Conservation (phyloP, 2,797 vertebrate species). For the Eidolon dupreanum region DNA sequence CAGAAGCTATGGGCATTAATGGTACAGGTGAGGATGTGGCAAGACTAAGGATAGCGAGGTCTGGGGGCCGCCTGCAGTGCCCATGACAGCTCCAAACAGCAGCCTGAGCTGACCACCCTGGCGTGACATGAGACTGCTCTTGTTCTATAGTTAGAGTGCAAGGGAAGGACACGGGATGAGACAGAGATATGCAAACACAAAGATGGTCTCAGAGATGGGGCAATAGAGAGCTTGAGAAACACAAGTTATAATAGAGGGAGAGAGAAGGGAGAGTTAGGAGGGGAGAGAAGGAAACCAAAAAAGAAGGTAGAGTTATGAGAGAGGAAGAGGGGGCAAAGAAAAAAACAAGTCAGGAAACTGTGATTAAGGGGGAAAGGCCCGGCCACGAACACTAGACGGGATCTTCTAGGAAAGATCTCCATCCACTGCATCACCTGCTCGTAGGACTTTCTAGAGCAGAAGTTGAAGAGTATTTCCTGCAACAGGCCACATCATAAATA, state of each 20-base stretch:
- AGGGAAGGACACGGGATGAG: neutral
- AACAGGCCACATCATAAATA: neutral
- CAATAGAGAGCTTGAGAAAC: neutral
- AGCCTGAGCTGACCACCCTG: neutral
- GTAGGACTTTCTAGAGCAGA: neutral
- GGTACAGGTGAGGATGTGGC: neutral
- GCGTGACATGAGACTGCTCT: neutral
- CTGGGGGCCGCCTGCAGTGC: neutral
- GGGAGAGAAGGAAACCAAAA: neutral
- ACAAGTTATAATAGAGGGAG: neutral
- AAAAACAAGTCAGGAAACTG: neutral
- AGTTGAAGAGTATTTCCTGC: neutral
- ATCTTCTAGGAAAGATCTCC: neutral
- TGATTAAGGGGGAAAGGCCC: neutral
- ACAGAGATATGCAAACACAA: accelerated
- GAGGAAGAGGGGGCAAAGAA: neutral
- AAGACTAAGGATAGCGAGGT: neutral
- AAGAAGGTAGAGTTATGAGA: neutral
- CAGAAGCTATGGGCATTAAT: neutral
- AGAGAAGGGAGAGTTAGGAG: slow-evolving; percentile 75
- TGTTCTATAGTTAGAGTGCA: neutral
- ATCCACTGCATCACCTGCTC: neutral
- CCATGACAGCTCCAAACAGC: neutral
- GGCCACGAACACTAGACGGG: too few species aligned
- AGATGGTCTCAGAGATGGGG: neutral